These are phyloP conservation scores for Sebastes diaconus DNA, from an alignment of 2,797 vertebrate genomes.

Conservation along the genomic window DNA sequence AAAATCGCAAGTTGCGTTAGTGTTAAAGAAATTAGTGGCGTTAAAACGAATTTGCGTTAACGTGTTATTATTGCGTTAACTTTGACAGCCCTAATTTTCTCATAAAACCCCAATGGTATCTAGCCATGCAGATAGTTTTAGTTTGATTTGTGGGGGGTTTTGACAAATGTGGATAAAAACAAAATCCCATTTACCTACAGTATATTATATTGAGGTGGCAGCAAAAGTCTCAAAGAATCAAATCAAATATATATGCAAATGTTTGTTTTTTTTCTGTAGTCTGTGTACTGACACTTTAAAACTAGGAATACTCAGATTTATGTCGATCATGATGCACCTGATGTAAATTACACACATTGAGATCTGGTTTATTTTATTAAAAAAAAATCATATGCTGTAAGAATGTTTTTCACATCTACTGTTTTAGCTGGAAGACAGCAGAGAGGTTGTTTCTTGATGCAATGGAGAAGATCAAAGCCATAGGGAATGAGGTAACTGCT, in stretches of 20 bases:
- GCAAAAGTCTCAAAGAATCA: not conserved
- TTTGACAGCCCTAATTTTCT: not conserved
- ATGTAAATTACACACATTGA: not conserved
- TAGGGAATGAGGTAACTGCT: conserved; percentile 93
- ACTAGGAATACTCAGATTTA: not conserved
- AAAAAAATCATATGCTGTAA: not conserved
- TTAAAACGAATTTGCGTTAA: too few relatives aligned
- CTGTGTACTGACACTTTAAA: not conserved
- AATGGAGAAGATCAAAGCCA: conserved; percentile 98
- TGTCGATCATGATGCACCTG: not conserved
- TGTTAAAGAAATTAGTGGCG: too few relatives aligned
- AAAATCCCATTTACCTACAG: not conserved
- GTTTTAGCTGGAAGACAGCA: conserved; percentile 94
- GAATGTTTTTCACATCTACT: not conserved
- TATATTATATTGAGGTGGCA: not conserved
- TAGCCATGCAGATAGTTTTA: not conserved
- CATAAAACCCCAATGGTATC: not conserved
- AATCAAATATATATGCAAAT: not conserved
- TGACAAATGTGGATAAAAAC: not conserved
- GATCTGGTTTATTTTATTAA: not conserved
- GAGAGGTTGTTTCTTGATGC: conserved; percentile 98
- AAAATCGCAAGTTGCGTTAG: too few relatives aligned
- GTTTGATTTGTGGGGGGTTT: not conserved
- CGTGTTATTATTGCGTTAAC: too few relatives aligned
- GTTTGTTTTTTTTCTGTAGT: not conserved